Base-by-base conservation (phyloP, 2,797 vertebrate genomes). In the Pelobates cultripes region DNA sequence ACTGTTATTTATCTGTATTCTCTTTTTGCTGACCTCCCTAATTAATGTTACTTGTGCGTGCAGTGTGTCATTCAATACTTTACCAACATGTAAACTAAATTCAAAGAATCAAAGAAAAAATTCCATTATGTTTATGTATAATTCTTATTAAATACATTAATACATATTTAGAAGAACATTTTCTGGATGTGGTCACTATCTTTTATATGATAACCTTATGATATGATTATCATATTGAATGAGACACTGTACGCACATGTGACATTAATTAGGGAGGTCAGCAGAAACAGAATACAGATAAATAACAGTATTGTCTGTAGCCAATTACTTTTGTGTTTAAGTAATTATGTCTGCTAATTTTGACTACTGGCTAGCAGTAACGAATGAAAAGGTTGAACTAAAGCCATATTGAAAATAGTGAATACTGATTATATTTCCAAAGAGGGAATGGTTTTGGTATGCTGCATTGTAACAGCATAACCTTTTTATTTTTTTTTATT, bases 231-330 rank as follows among this genome's bases (percentile, higher is more conserved):
- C 28, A 28, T 28, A 1, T 71, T 60, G 67, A 76, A 76, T 76
- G 80, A 70, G 68, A 81, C 73, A 76, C 51, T 76, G 80, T 73
- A 81, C 57, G 76, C 80, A 76, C 76, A 64, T 81, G 73, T 81
- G 73, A 81, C 67, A 76, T 71, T 76, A 75, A 81, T 81, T 81
- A 81, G 70, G 67, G 73, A 76, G 79, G 79, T 81, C 73, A 81
- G 73, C 47, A 69, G 44, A 71, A 70, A 75, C n/a, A 76, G 66
- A 81, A 81, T 45, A 61, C 13, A 60, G 67, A 76, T 81, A 81
- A 71, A 76, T 81, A 81, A 75, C 55, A 51, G 73, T 64, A 73
- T 57, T 10, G 43, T 75, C 64, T 70, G 66, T 57, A 51, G 79
- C 53, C 64, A 70, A 81, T 81, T 75, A 72, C 70, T 75, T 41